Percentiles rank a stretch among this genome's conserved stretches.
phyloP scores from a whole-genome alignment of 2,888 invertebrate species.

The Oxycera nigricornis region DNA sequence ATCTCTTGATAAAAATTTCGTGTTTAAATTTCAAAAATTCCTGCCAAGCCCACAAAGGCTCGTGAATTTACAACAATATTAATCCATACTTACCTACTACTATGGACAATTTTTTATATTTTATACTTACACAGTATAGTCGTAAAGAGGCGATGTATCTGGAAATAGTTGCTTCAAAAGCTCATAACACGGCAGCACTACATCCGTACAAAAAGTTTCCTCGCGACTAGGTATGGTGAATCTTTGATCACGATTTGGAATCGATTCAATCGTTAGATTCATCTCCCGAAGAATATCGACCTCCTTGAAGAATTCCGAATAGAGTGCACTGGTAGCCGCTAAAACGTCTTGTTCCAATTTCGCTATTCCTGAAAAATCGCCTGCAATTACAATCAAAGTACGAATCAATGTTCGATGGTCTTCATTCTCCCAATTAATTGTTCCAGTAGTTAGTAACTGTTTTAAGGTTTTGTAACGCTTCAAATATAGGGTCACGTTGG shows the following conservation, averaged over 20 bases:
- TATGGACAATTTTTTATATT: no score
- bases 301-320: slow-evolving; percentile 61
- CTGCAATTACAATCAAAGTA: slow-evolving; percentile 68
- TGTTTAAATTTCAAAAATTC: no score
- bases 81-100: no score
- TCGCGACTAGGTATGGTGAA: slow-evolving; percentile 69
- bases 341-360: slow-evolving; percentile 68
- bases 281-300: slow-evolving; percentile 68
- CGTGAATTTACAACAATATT: no score
- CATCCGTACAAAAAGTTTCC: slow-evolving; percentile 68
- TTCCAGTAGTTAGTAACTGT: background rate
- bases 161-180: slow-evolving; percentile 65
- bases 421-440: slow-evolving; percentile 64
- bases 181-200: slow-evolving; percentile 67
- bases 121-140: background rate
- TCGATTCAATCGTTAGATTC: slow-evolving; percentile 68
- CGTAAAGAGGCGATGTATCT: slow-evolving; percentile 63
- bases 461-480: slow-evolving; percentile 61
- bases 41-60: no score
- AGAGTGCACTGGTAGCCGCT: slow-evolving; percentile 42
- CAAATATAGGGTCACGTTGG: slow-evolving; percentile 68
- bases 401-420: slow-evolving; percentile 66
- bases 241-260: slow-evolving; percentile 70
- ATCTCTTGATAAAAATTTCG: no score
- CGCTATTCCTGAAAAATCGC: slow-evolving; percentile 68